Evolutionary conservation across 2,797 vertebrate genomes (phyloP).

Genomic region (Cynodonichthys magdalenae): DNA sequence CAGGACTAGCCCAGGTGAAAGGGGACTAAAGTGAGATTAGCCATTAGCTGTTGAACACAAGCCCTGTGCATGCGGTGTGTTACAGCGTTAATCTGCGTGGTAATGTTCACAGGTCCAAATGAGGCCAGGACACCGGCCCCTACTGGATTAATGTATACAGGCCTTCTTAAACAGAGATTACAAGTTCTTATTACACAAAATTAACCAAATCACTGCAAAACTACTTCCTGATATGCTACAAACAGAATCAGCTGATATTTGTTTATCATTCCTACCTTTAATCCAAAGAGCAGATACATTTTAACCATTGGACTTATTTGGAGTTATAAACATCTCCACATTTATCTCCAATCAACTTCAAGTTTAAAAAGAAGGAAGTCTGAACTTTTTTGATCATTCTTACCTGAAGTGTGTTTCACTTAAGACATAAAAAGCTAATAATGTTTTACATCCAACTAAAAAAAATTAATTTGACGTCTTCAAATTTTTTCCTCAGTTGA

Average conservation of each 20-base stretch:
- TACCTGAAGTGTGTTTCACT: no score
- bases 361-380: no score
- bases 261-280: background rate
- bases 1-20: slow-evolving; percentile 39
- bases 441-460: background rate
- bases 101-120: slow-evolving; percentile 72
- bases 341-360: background rate
- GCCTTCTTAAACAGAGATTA: slow-evolving; percentile 60
- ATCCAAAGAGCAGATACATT: no score
- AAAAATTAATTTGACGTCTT: background rate
- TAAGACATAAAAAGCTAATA: background rate
- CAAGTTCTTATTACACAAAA: slow-evolving; percentile 58
- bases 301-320: no score
- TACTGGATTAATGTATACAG: slow-evolving; percentile 68
- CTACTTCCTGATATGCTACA: slow-evolving; percentile 31
- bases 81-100: slow-evolving; percentile 75
- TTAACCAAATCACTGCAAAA: slow-evolving; percentile 52
- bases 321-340: slow-evolving; percentile 8
- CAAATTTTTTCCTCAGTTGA: no score
- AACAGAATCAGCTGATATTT: slow-evolving; percentile 23
- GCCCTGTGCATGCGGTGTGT: slow-evolving; percentile 59
- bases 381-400: no score
- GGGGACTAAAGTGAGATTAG: slow-evolving; percentile 70
- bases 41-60: slow-evolving; percentile 65
- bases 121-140: slow-evolving; percentile 72